Evolutionary conservation across 2,888 invertebrate genomes (phyloP).

Genomic region (Acleris laterana): DNA sequence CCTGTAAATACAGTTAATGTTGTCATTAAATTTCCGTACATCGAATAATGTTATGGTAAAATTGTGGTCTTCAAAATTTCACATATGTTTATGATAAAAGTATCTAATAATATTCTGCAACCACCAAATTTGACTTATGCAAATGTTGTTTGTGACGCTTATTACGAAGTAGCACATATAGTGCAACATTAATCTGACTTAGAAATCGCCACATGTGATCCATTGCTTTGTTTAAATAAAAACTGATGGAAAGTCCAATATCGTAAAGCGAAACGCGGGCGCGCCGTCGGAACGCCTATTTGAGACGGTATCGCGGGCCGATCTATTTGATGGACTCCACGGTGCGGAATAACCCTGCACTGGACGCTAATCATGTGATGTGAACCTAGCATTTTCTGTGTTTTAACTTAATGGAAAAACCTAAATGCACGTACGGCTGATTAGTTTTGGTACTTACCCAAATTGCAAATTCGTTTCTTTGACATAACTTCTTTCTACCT

Average conservation of each 20-base stretch:
- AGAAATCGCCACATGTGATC: no score
- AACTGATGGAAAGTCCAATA: constrained; percentile 74
- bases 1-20: no score
- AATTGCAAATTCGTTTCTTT: constrained; percentile 10
- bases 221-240: constrained; percentile 56
- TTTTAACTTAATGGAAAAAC: constrained; percentile 58
- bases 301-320: constrained; percentile 69
- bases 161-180: no score
- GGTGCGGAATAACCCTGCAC: constrained; percentile 59
- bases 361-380: constrained; percentile 64
- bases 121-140: no score
- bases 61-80: no score
- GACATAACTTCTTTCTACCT: neutral
- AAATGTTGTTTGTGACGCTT: no score
- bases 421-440: constrained; percentile 26
- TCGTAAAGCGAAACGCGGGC: constrained; percentile 72
- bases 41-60: no score
- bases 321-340: constrained; percentile 80
- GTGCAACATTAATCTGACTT: no score
- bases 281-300: constrained; percentile 57
- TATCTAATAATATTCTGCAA: no score
- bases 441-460: constrained; percentile 19
- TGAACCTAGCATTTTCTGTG: constrained; percentile 50
- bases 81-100: no score
- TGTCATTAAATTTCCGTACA: no score